Conservation (phyloP, 2,113 vertebrate genomes). For the Eulemur rufifrons region DNA sequence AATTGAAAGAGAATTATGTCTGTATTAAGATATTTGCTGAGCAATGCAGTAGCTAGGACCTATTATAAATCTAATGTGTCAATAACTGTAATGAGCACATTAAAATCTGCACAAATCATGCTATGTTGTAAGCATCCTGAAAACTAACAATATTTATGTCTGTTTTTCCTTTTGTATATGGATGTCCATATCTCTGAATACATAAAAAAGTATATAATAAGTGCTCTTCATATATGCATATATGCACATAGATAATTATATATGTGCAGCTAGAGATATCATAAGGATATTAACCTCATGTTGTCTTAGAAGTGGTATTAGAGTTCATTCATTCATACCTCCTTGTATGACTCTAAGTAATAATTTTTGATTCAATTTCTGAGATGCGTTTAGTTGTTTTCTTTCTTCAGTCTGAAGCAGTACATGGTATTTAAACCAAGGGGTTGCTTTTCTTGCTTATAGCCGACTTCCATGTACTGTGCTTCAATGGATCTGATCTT, state of each 20-base stretch:
- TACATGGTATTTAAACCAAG: neutral
- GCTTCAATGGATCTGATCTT: slow-evolving; percentile 23
- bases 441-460: neutral
- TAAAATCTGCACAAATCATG: neutral
- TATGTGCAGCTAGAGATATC: neutral
- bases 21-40: neutral
- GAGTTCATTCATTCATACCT: neutral
- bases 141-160: neutral
- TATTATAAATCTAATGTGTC: neutral
- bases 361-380: neutral
- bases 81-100: neutral
- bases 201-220: neutral
- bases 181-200: neutral
- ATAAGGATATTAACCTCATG: neutral
- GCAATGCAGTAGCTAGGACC: neutral
- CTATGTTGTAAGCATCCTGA: neutral
- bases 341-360: neutral
- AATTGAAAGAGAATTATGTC: neutral
- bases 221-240: neutral
- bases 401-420: neutral
- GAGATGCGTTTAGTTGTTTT: neutral
- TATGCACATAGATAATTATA: neutral
- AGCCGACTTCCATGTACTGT: neutral
- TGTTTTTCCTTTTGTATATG: neutral
- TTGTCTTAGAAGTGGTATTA: neutral